Evolutionary conservation across 2,888 invertebrate genomes (phyloP).

Genomic region (Habroteleia sp.): DNA sequence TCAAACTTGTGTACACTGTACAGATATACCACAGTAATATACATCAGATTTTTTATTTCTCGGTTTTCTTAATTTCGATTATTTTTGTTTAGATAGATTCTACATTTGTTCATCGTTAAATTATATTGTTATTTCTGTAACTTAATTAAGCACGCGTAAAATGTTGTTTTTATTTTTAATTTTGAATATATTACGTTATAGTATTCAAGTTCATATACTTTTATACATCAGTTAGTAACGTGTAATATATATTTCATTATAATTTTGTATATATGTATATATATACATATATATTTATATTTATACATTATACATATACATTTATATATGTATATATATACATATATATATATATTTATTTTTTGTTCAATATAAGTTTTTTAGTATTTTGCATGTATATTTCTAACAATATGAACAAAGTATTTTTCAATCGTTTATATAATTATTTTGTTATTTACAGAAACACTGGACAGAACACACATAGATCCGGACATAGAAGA

Average conservation of each 20-base stretch:
- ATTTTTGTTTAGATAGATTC: conserved; percentile 7
- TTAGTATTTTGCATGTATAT: conserved; percentile 23
- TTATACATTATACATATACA: too few species aligned
- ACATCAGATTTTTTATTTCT: conserved; percentile 31
- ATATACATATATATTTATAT: too few species aligned
- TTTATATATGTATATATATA: too few species aligned
- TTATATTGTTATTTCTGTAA: too few species aligned
- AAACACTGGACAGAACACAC: conserved; percentile 33
- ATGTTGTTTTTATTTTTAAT: conserved; percentile 14
- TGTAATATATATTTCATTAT: conserved; percentile 49
- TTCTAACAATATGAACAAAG: conserved; percentile 46
- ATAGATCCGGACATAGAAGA: conserved; percentile 25
- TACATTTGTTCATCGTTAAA: too few species aligned
- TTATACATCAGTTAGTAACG: conserved; percentile 51
- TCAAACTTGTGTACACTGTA: conserved; percentile 61
- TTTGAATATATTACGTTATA: conserved; percentile 22
- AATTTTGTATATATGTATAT: conserved; percentile 46
- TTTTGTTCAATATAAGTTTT: conserved; percentile 28
- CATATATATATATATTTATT: conserved; percentile 48
- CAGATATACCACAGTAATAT: conserved; percentile 54
- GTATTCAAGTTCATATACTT: conserved; percentile 24
- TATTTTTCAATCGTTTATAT: conserved; percentile 42
- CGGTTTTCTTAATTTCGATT: too few species aligned
- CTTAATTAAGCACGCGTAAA: conserved; percentile 14
- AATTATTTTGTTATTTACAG: conserved; percentile 50